Evolutionary conservation across 1,140 invertebrate genomes (phyloP).

Genomic region (Drosophila paulistorum): DNA sequence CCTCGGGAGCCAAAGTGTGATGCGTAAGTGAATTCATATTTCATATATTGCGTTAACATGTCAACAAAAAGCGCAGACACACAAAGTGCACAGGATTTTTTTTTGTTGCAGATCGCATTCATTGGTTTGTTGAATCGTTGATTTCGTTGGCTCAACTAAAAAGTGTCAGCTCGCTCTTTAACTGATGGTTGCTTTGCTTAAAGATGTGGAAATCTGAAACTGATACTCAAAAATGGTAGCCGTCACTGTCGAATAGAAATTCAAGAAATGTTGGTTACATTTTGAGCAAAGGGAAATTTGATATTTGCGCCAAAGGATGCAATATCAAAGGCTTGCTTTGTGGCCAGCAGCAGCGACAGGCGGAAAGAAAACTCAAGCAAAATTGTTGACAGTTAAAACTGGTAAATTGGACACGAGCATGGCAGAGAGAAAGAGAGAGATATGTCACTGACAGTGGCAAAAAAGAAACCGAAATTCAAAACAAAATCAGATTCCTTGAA

Average conservation of each 20-base stretch:
- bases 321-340: constrained; percentile 76
- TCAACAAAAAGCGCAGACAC: constrained; percentile 55
- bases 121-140: constrained; percentile 38
- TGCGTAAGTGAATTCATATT: constrained; percentile 82
- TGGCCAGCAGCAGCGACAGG: constrained; percentile 54
- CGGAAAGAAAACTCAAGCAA: constrained; percentile 45
- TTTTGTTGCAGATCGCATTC: constrained; percentile 15
- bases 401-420: constrained; percentile 68
- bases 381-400: constrained; percentile 65
- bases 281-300: constrained; percentile 62
- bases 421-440: background rate
- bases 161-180: constrained; percentile 37
- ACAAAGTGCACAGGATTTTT: constrained; percentile 47
- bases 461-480: constrained; percentile 12
- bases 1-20: constrained; percentile 60
- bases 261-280: constrained; percentile 47
- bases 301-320: constrained; percentile 77
- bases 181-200: constrained; percentile 53
- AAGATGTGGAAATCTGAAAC: constrained; percentile 23
- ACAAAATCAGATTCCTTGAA: too few species aligned
- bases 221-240: constrained; percentile 36
- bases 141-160: constrained; percentile 39
- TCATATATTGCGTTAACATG: constrained; percentile 68
- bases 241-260: constrained; percentile 39
- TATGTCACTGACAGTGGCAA: constrained; percentile 24